Base-by-base conservation (phyloP, 2,888 invertebrate genomes). In the Arge pagana region DNA sequence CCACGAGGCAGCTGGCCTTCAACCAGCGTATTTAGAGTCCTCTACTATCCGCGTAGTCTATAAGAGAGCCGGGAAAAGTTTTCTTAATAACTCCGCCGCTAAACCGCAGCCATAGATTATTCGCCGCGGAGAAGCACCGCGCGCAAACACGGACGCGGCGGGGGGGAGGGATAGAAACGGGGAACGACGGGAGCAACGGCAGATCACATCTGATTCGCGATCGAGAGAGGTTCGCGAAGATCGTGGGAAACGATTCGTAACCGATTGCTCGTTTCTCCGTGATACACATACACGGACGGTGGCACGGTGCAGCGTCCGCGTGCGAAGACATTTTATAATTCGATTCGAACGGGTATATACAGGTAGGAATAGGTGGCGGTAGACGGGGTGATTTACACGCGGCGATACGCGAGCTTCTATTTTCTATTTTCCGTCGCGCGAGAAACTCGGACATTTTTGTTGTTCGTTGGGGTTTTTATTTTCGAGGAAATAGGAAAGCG, bases 71-170 rank as follows among this genome's bases (percentile, higher is more conserved):
- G 21, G 21, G 37, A 37, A 18, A 37, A 37, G 37, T 37, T n/a
- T 37, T 21, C 37, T 37, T 37, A 19, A 11, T 37, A 37, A 37
- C 37, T n/a, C 11, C 16, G 15, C n/a, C 16, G 16, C 33, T 3
- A 37, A 37, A 37, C 37, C 37, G 37, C 37, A 37, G 18, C 37
- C 37, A 37, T 37, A 37, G 37, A 37, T 37, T 37, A 37, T 37
- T 37, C 21, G n/a, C n/a, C n/a, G n/a, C n/a, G n/a, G 26, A 10
- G 26, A 31, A 31, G 13, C 4, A 31, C 31, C 31, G 31, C 13
- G 3, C n/a, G 31, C 6, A n/a, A n/a, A n/a, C n/a, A n/a, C n/a
- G n/a, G n/a, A n/a, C n/a, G n/a, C n/a, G n/a, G n/a, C n/a, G n/a
- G n/a, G n/a, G n/a, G n/a, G n/a, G n/a, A n/a, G n/a, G n/a, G n/a